phyloP scores from a whole-genome alignment of 2,113 vertebrate genomes.

The Malaclemys terrapin region DNA sequence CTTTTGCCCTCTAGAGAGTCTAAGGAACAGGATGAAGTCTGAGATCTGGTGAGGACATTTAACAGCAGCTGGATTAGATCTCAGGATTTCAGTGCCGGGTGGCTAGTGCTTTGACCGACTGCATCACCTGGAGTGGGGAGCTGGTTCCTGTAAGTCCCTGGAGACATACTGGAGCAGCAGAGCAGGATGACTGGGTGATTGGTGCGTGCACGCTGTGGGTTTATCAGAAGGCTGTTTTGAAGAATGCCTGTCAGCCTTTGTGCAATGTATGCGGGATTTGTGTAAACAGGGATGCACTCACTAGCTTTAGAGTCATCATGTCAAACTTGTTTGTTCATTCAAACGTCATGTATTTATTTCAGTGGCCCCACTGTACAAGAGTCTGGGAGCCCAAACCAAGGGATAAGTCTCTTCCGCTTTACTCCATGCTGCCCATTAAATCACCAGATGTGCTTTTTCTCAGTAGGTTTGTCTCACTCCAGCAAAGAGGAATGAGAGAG shows the following conservation, averaged over 20 bases:
- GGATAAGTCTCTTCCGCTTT: not conserved
- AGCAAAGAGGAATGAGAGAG: not conserved
- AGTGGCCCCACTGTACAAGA: accelerated
- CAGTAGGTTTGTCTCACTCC: not conserved
- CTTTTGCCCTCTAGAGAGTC: not conserved
- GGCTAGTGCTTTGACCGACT: not conserved
- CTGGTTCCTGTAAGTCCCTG: not conserved
- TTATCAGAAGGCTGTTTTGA: not conserved
- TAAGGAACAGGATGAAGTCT: not conserved
- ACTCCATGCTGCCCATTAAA: not conserved
- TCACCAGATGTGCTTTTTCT: not conserved
- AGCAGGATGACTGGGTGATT: not conserved
- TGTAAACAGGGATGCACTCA: not conserved
- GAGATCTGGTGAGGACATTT: accelerated
- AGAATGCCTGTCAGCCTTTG: accelerated
- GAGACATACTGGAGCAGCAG: not conserved
- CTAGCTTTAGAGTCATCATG: not conserved
- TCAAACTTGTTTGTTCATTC: not conserved
- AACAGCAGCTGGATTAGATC: accelerated
- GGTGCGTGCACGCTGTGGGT: not conserved
- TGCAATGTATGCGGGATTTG: not conserved
- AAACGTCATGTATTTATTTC: not conserved
- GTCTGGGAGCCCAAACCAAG: not conserved
- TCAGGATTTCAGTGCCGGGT: not conserved
- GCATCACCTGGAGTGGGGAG: not conserved